Evolutionary conservation across 2,888 invertebrate species (phyloP).

Genomic region (Melieria crassipennis): DNA sequence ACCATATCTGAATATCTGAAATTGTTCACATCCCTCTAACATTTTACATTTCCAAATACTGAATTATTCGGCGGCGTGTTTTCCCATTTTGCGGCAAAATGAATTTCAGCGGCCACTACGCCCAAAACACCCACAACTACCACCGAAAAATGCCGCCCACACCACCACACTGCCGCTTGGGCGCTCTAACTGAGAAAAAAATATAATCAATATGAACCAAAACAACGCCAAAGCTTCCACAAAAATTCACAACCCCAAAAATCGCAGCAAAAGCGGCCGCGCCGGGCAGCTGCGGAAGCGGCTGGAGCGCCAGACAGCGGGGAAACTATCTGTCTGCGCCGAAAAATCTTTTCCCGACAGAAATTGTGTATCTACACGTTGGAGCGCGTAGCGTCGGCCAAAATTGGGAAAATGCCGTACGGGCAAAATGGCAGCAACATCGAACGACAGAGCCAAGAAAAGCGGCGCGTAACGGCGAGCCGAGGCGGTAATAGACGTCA

Average conservation of each 20-base stretch:
- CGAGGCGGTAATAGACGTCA: too few relatives aligned
- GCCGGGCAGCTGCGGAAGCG: background rate
- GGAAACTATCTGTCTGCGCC: conserved; percentile 27
- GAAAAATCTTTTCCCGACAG: conserved; percentile 9
- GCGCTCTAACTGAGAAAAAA: conserved; percentile 6
- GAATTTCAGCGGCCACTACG: too few relatives aligned
- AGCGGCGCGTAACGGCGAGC: background rate
- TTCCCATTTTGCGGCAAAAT: too few relatives aligned
- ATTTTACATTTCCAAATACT: too few relatives aligned
- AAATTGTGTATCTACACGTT: conserved; percentile 16
- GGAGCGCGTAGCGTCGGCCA: background rate
- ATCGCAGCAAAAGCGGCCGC: background rate
- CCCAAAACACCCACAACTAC: background rate
- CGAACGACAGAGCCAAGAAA: background rate
- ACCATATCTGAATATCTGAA: too few relatives aligned
- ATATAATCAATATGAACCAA: conserved; percentile 36
- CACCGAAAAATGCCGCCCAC: background rate
- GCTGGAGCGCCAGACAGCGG: background rate
- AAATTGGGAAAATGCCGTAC: too few relatives aligned
- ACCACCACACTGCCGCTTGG: background rate
- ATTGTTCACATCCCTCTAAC: too few relatives aligned
- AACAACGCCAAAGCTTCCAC: conserved; percentile 29
- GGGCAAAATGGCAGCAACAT: background rate
- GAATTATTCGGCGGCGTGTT: too few relatives aligned
- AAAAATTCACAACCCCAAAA: conserved; percentile 26